Evolutionary conservation across 2,888 invertebrate species (phyloP), one percentile per base, ranked within the genome.

Genomic region (Drosophila silvestris): DNA sequence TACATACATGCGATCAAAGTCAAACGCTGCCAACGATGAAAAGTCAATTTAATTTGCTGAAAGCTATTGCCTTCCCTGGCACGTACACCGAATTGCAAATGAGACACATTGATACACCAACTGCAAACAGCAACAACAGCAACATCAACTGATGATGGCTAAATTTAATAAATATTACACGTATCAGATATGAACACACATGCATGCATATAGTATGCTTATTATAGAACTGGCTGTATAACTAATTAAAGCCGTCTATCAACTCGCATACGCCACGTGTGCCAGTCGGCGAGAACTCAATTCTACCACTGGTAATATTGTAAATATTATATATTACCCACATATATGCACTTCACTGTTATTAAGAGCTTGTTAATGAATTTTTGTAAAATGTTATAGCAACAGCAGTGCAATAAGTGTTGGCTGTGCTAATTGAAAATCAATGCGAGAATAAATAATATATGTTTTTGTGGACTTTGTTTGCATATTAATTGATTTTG

Each of bases 41-140:
- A 81, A 86, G 76, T 79, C 81, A 81, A 90, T 87, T 85, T 89
- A 85, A 85, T 89, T 89, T 87, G 80, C 77, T 80, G 80, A 82
- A 77, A 77, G 88, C 73, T 52, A 89, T 84, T 82, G 74, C 78
- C 70, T 79, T 73, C 63, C 74, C 63, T 6, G 70, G 81, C 90
- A 90, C 85, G 90, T 88, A 79, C 74, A 67, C 61, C 75, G 81
- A 84, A 54, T 89, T 90, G 73, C 72, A 82, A 85, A 85, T 87
- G 85, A 87, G 82, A 71, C 75, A 82, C 67, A 74, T 81, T 81
- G 77, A 77, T 66, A 69, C 60, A 70, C 52, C 63, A 62, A 35
- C 57, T 58, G 16, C 56, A 69, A 71, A 63, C 50, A 68, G 5
- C 51, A 72, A 32, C 41, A 60, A 35, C 41, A 65, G 32, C 65